Evolutionary conservation across 2,113 vertebrate genomes (phyloP).

Genomic region (Salvelinus fontinalis): DNA sequence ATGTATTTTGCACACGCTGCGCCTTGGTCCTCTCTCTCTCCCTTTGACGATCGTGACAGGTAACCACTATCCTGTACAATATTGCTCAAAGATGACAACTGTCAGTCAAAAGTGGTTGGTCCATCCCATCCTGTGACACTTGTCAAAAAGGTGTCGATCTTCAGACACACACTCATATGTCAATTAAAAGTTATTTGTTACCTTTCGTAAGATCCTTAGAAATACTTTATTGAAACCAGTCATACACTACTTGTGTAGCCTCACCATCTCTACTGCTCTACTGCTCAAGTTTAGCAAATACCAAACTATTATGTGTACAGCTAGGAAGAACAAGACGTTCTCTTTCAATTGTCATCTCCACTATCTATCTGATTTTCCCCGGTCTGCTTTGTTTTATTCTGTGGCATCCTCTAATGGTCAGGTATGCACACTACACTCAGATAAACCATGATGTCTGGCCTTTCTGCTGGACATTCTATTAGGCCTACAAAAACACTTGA

Average conservation of each 20-base stretch:
- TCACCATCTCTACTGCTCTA: background rate
- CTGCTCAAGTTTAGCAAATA: background rate
- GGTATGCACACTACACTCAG: constrained; percentile 54
- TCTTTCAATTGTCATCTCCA: too few relatives aligned
- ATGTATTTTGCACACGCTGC: too few relatives aligned
- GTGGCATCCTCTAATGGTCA: constrained; percentile 72
- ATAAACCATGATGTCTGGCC: background rate
- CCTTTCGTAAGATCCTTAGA: background rate
- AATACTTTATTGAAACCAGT: background rate
- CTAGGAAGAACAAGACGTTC: too few relatives aligned
- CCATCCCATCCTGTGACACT: too few relatives aligned
- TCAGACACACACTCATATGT: background rate
- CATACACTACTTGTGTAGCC: background rate
- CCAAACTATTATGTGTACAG: background rate
- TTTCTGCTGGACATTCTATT: background rate
- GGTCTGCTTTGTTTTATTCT: constrained; percentile 15
- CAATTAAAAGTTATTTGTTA: background rate
- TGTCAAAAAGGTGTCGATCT: too few relatives aligned
- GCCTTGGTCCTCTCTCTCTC: too few relatives aligned
- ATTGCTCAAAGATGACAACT: too few relatives aligned
- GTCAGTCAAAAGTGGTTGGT: too few relatives aligned
- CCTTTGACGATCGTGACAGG: too few relatives aligned
- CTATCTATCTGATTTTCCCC: background rate
- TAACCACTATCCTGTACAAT: too few relatives aligned
- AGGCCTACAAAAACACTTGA: background rate